Evolutionary conservation across 2,113 vertebrate species (phyloP).

Genomic region (Menidia beryllina): DNA sequence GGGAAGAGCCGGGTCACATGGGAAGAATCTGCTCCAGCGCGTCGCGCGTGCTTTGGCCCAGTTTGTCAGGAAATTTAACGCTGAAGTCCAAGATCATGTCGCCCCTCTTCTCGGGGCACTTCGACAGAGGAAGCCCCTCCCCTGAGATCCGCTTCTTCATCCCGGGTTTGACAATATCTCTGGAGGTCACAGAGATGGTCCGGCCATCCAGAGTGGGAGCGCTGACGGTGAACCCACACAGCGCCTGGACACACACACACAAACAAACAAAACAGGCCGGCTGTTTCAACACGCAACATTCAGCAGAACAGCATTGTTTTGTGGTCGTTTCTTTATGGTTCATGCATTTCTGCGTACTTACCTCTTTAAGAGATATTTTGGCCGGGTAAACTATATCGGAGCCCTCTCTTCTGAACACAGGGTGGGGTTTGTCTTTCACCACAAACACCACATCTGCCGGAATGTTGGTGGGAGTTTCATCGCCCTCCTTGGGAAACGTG

Average conservation of each 20-base stretch:
- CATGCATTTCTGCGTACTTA: conserved; percentile 68
- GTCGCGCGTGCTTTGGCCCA: conserved; percentile 82
- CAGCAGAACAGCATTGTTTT: neutral
- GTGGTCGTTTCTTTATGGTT: neutral
- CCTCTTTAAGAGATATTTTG: conserved; percentile 90
- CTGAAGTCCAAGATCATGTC: conserved; percentile 92
- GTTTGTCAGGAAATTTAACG: conserved; percentile 89
- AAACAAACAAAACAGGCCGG: neutral
- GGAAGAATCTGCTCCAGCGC: conserved; percentile 89
- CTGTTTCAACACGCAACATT: neutral
- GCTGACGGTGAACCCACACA: conserved; percentile 91
- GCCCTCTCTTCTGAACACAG: conserved; percentile 88
- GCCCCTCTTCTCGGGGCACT: conserved; percentile 88
- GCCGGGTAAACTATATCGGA: conserved; percentile 92
- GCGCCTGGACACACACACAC: conserved; percentile 78
- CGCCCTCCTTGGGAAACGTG: conserved; percentile 95
- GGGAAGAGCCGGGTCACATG: neutral
- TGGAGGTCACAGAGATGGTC: conserved; percentile 87
- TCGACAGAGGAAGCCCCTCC: conserved; percentile 92
- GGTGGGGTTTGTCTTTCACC: conserved; percentile 93
- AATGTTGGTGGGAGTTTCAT: conserved; percentile 91
- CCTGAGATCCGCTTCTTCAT: conserved; percentile 87
- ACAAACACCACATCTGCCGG: conserved; percentile 96
- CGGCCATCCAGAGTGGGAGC: conserved; percentile 90
- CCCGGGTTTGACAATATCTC: conserved; percentile 91